These are phyloP conservation scores for Sphaeramia orbicularis DNA, from an alignment of 2,797 vertebrate species.

Conservation along the genomic window DNA sequence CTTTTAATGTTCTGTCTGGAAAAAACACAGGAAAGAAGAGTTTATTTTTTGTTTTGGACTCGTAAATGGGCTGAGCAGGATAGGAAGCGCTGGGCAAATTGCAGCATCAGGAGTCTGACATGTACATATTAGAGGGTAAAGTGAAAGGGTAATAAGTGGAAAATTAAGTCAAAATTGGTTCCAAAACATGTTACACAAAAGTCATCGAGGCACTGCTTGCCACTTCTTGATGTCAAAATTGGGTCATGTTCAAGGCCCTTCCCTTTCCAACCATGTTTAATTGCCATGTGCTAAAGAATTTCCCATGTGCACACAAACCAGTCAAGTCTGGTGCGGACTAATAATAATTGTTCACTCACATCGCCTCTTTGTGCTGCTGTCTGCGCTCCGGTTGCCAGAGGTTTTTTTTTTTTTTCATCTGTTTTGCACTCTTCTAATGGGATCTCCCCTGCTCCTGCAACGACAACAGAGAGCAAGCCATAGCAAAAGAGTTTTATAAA, in stretches of 20 bases:
- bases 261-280: conserved; percentile 73
- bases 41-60: not conserved
- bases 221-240: conserved; percentile 71
- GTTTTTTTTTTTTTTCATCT: conserved; percentile 15
- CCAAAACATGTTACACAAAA: conserved; percentile 49
- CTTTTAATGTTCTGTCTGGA: conserved; percentile 25
- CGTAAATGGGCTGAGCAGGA: no score
- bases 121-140: conserved; percentile 14
- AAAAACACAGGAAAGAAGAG: conserved; percentile 10
- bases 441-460: conserved; percentile 36
- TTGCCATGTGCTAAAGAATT: conserved; percentile 76
- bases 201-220: conserved; percentile 50
- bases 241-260: conserved; percentile 69
- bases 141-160: conserved; percentile 37
- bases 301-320: conserved; percentile 75
- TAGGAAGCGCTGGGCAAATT: no score
- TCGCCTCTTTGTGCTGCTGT: conserved; percentile 78
- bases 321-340: conserved; percentile 73
- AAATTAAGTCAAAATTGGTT: conserved; percentile 40
- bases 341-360: conserved; percentile 80
- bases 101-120: not conserved
- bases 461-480: conserved; percentile 26
- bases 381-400: conserved; percentile 64
- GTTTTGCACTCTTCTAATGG: conserved; percentile 53
- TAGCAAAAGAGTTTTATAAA: conserved; percentile 36